Evolutionary conservation across 2,797 vertebrate species (phyloP), one percentile per base, ranked within the genome.

Genomic region (Enteromius viviparus): DNA sequence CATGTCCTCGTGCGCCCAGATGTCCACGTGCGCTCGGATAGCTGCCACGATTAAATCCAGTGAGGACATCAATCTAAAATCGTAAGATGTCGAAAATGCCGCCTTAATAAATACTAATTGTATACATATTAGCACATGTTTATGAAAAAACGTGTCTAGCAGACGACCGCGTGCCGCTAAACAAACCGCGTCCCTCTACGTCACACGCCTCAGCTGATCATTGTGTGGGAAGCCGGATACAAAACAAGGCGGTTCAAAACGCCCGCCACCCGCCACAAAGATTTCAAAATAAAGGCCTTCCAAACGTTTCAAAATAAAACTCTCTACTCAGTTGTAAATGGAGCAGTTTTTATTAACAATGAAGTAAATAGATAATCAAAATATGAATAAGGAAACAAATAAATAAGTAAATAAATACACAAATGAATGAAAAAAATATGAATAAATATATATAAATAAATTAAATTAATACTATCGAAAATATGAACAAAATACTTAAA

Each of bases 251-350:
- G 21, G 10, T 45, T 71, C 66, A 26, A 68, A 60, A 42, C 32
- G n/a, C 51, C 65, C 78, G 78, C 66, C 49, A 80, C 9, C 1
- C 0, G 1, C 6, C 34, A 17, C 1, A 17, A 0, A 26, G 26
- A 0, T 1, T 45, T 81, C 53, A 14, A 81, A 74, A 74, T 74
- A 80, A 80, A 58, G 70, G 49, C 29, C 10, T 19, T 53, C 7
- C 0, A 34, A 32, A 51, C 5, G 3, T 32, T 53, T 34, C 29
- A 34, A 74, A 74, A 74, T 51, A 53, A 37, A 53, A 6, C 26
- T 26, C 26, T 26, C 29, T 32, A 3, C 12, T 6, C 66, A 69
- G 1, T 42, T 17, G 14, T 37, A 23, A 23, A 42, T 42, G 0
- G 2, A 17, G 15, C 9, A 45, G 7, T 14, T 15, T 15, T 62